Evolutionary conservation across 2,888 invertebrate species (phyloP).

Genomic region (Trimorus sp.): DNA sequence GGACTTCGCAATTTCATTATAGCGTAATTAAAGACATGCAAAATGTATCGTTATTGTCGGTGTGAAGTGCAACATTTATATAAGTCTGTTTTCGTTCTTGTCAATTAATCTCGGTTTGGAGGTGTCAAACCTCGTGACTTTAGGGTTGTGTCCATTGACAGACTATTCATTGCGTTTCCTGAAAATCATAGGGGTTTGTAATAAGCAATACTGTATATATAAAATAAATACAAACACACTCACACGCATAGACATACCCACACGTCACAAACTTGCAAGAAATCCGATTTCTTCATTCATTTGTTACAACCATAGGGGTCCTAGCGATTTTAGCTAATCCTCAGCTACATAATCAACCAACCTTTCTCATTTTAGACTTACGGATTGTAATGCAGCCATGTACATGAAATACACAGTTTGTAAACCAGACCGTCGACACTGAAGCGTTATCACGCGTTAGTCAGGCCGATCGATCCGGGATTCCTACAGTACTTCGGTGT

Average conservation of each 20-base stretch:
- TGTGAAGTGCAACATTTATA: too few relatives aligned
- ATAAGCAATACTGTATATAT: conserved; percentile 38
- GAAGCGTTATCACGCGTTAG: conserved; percentile 31
- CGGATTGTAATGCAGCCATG: conserved; percentile 23
- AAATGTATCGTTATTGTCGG: too few relatives aligned
- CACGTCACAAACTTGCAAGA: not conserved
- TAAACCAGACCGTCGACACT: conserved; percentile 8
- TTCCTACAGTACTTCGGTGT: conserved; percentile 47
- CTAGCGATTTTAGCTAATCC: conserved; percentile 7
- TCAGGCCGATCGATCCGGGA: conserved; percentile 36
- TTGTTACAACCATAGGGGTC: conserved; percentile 15
- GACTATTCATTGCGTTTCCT: conserved; percentile 18
- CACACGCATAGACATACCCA: too few relatives aligned
- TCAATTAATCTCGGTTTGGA: conserved; percentile 21
- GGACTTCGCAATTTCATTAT: too few relatives aligned
- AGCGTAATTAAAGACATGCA: too few relatives aligned
- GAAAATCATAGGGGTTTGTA: conserved; percentile 26
- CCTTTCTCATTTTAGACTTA: conserved; percentile 39
- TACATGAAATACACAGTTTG: conserved; percentile 40
- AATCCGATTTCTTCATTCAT: conserved; percentile 11
- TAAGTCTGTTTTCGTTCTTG: too few relatives aligned
- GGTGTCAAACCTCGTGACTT: conserved; percentile 6
- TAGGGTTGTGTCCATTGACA: conserved; percentile 25
- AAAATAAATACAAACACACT: conserved; percentile 7
- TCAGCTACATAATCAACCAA: conserved; percentile 30